Percentiles rank a stretch among this genome's conserved stretches.
Conservation (phyloP, 2,113 vertebrate species). For the Mustelus asterias region DNA sequence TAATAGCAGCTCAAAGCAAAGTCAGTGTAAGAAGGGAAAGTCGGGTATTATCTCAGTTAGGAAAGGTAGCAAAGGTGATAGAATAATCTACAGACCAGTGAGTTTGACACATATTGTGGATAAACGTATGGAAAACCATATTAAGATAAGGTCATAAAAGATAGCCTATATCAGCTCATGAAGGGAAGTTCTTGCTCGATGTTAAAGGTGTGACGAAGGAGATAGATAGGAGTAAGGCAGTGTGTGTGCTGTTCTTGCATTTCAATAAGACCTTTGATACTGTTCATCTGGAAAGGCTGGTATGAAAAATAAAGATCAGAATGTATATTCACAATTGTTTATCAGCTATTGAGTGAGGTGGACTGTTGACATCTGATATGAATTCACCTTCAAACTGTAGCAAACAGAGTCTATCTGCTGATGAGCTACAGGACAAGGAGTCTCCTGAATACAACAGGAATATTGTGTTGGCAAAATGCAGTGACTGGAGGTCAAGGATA, state of each 20-base stretch:
- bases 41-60: background rate
- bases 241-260: background rate
- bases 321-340: background rate
- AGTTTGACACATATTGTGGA: background rate
- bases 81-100: background rate
- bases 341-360: background rate
- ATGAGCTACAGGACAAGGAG: background rate
- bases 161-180: background rate
- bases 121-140: background rate
- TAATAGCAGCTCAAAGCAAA: background rate
- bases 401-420: background rate
- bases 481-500: background rate
- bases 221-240: background rate
- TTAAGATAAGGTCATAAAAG: background rate
- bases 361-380: background rate
- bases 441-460: background rate
- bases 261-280: background rate
- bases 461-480: background rate
- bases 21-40: background rate
- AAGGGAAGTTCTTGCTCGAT: background rate
- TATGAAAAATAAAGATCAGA: background rate
- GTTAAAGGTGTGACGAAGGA: background rate
- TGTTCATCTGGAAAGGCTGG: background rate
- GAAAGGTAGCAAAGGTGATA: background rate
- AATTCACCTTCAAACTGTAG: too few species aligned